Base-by-base conservation (phyloP, 2,888 invertebrate genomes). In the Peribatodes rhomboidaria region DNA sequence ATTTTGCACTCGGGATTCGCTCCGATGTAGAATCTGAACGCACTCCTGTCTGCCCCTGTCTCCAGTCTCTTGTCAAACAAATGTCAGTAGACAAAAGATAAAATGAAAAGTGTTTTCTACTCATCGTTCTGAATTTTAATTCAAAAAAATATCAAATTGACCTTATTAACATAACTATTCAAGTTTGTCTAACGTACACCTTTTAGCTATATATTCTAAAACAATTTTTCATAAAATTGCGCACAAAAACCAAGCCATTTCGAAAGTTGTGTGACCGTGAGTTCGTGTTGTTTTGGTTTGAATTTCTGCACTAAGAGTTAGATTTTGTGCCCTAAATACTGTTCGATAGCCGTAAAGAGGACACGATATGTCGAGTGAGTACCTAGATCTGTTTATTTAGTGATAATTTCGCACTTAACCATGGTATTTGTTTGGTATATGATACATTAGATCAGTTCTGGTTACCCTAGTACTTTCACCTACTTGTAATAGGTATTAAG, bases 261-360 rank as follows among this genome's bases (percentile, higher is more conserved):
- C 18, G 59, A 22, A 59, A 63, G 52, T 61, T 65, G 42, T 66
- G 47, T 57, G 65, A 53, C 53, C 61, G 53, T 58, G 47, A 54
- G 47, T 73, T 67, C 64, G 68, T 65, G 59, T 66, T 27, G 59
- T 69, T 67, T 55, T 73, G 72, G 73, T 77, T 80, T 76, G 76
- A 69, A 74, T 77, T 76, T 50, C 67, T 70, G 57, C 66, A 71
- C 74, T 78, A n/a, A 70, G 66, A 72, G 70, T 71, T 46, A 39
- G 13, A 65, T 75, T 80, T 77, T 82, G 77, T 81, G 87, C 61
- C 80, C 86, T 84, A 80, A 82, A 76, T 87, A 84, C 70, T 83
- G 87, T 84, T 88, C 85, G 83, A 81, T 80, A 82, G 76, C 85
- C 67, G 78, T 74, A 71, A 71, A 65, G 53, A 72, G 61, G 59